Conservation (phyloP, 2,888 invertebrate species). For the Rhopalosiphum nymphaeae region DNA sequence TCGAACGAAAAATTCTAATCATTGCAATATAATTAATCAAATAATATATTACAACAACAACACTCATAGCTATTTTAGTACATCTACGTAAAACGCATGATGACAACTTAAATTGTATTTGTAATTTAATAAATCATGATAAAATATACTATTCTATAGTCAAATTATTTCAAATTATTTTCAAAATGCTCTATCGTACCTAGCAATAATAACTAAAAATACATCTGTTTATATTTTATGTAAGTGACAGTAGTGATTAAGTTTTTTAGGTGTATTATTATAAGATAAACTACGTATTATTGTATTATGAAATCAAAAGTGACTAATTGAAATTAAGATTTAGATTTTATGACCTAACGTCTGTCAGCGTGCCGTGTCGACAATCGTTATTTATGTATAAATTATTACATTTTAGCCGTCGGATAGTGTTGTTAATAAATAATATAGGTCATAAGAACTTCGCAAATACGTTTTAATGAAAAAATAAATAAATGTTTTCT, state of each 20-base stretch:
- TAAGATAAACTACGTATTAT: background rate
- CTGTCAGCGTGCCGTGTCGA: background rate
- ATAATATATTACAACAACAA: background rate
- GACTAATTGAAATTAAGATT: constrained; percentile 16
- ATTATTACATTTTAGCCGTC: background rate
- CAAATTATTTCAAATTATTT: background rate
- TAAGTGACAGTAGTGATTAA: background rate
- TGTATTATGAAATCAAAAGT: background rate
- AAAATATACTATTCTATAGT: background rate
- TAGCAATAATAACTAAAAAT: background rate
- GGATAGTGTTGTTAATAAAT: background rate
- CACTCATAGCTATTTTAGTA: background rate
- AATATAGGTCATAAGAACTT: constrained; percentile 27
- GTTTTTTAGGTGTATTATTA: background rate
- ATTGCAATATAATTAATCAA: background rate
- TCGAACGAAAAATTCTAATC: background rate
- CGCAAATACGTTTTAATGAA: background rate
- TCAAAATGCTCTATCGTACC: too few species aligned
- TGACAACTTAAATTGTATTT: background rate
- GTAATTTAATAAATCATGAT: background rate
- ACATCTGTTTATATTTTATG: background rate
- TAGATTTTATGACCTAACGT: background rate
- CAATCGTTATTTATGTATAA: constrained; percentile 22
- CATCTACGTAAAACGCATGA: background rate
- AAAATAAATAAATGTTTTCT: constrained; percentile 26